Conservation (phyloP, 2,113 vertebrate genomes). For the Proteles cristata region DNA sequence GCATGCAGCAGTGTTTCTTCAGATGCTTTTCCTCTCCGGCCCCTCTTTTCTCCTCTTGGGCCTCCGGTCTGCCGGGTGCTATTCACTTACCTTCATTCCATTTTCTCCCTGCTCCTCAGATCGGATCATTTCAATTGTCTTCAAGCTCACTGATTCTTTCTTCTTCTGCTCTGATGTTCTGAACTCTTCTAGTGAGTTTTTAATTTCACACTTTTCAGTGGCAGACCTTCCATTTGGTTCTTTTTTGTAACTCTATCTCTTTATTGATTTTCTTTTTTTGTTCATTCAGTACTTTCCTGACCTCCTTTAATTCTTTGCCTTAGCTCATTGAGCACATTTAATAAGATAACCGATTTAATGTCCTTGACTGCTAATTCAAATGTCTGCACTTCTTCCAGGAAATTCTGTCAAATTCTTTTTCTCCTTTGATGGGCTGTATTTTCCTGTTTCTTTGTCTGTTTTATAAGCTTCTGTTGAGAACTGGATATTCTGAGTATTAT, state of each 20-base stretch:
- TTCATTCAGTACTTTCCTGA: too few species aligned
- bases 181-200: neutral
- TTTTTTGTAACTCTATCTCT: neutral
- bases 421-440: neutral
- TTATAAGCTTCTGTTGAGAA: neutral
- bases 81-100: neutral
- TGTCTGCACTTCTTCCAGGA: neutral
- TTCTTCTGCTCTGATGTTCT: neutral
- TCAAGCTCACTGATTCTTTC: neutral
- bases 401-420: neutral
- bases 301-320: neutral
- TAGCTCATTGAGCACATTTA: neutral
- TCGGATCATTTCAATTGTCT: neutral
- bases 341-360: neutral
- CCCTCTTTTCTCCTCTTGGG: neutral
- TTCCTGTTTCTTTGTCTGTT: neutral
- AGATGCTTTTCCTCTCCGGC: neutral
- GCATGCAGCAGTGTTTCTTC: neutral
- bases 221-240: neutral
- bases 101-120: neutral
- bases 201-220: neutral
- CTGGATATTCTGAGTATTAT: neutral
- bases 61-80: neutral
- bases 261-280: neutral
- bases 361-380: neutral